Evolutionary conservation across 2,113 vertebrate genomes (phyloP).

Genomic region (Brevimyrus niger): DNA sequence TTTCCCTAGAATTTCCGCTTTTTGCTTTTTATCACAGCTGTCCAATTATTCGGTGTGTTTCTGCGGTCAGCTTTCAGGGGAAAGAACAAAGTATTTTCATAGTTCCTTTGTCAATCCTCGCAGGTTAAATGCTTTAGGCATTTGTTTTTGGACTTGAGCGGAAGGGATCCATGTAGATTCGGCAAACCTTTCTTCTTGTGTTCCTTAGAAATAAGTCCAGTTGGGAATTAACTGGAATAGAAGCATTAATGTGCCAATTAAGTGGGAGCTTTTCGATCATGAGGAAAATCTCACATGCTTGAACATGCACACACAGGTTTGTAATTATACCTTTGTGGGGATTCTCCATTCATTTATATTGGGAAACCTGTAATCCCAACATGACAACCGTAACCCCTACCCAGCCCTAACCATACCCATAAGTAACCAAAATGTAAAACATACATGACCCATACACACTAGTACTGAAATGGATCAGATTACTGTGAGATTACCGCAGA

Average conservation of each 20-base stretch:
- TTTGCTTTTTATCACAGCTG: neutral
- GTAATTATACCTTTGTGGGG: neutral
- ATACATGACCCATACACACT: neutral
- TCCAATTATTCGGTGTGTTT: neutral
- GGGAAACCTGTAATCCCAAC: neutral
- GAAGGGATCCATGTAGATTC: neutral
- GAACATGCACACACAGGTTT: neutral
- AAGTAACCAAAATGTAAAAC: neutral
- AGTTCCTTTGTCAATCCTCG: neutral
- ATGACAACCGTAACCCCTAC: neutral
- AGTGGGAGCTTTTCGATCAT: neutral
- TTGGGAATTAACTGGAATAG: neutral
- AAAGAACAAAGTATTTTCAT: neutral
- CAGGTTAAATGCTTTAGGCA: neutral
- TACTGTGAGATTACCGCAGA: no score
- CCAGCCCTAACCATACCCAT: neutral
- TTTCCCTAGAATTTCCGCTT: neutral
- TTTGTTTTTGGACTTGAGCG: neutral
- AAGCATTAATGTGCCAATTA: neutral
- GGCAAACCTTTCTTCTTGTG: neutral
- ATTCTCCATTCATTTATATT: neutral
- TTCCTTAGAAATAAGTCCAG: neutral
- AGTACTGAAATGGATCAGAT: neutral
- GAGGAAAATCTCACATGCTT: neutral
- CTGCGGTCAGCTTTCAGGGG: neutral